Percentiles rank a stretch among this genome's conserved stretches.
These are phyloP conservation scores for Eurytoma californica DNA, from an alignment of 2,888 invertebrate genomes.

Conservation along the genomic window DNA sequence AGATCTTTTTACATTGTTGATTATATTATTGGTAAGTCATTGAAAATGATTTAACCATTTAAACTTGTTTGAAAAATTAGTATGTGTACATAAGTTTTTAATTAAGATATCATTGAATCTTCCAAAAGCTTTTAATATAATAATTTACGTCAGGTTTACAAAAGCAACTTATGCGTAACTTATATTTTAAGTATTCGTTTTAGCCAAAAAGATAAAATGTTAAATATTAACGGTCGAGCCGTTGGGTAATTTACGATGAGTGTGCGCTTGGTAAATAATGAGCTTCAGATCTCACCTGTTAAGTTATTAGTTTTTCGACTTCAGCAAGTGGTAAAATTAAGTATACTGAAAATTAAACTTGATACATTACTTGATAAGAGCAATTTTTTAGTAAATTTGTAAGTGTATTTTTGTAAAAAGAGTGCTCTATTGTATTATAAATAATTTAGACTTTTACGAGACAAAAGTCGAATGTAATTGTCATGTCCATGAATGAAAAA, in stretches of 20 bases:
- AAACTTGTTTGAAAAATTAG: neutral
- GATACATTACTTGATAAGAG: constrained; percentile 36
- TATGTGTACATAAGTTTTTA: constrained; percentile 12
- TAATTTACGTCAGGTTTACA: constrained; percentile 15
- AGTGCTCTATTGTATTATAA: constrained; percentile 41
- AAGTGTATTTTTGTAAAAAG: constrained; percentile 52
- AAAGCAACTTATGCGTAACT: constrained; percentile 4
- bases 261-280: constrained; percentile 1
- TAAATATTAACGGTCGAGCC: constrained; percentile 8
- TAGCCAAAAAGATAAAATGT: neutral
- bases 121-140: constrained; percentile 18
- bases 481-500: constrained; percentile 13
- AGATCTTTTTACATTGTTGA: constrained; percentile 27
- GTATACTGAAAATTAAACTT: constrained; percentile 11
- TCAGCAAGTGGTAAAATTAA: constrained; percentile 2
- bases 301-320: neutral
- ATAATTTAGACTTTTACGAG: constrained; percentile 33
- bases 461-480: constrained; percentile 4
- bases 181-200: constrained; percentile 9
- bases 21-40: constrained; percentile 18
- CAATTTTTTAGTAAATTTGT: constrained; percentile 45
- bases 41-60: constrained; percentile 51
- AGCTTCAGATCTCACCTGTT: constrained; percentile 31
- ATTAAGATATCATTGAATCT: constrained; percentile 9
- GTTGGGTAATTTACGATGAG: constrained; percentile 23